A percentile compares a stretch with the other conserved stretches of the same genome.
Evolutionary conservation across 2,888 invertebrate species (phyloP).

Genomic region (Lasioglossum calceatum): DNA sequence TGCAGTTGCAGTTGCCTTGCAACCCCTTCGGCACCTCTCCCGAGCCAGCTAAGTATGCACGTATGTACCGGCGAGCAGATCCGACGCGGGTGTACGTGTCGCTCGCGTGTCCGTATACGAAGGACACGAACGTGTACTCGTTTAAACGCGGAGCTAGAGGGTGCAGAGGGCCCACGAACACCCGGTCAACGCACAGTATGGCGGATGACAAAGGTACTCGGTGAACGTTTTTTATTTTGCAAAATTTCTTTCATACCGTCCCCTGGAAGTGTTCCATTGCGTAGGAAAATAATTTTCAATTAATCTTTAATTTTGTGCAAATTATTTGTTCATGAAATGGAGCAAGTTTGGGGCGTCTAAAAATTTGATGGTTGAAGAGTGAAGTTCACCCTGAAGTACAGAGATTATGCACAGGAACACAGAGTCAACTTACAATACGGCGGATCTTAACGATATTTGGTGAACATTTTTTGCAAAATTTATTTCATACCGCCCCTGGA

Average conservation of each 20-base stretch:
- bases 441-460: too few relatives aligned
- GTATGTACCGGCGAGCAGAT: constrained; percentile 47
- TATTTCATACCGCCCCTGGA: not conserved
- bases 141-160: constrained; percentile 27
- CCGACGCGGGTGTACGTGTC: constrained; percentile 54
- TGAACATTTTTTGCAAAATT: not conserved
- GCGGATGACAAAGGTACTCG: not conserved
- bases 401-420: too few relatives aligned
- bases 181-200: constrained; percentile 37
- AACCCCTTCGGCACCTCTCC: constrained; percentile 69
- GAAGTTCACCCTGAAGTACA: too few relatives aligned
- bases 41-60: constrained; percentile 62
- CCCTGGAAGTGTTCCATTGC: too few relatives aligned
- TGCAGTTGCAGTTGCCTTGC: constrained; percentile 67
- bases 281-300: too few relatives aligned
- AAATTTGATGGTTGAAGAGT: too few relatives aligned
- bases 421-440: too few relatives aligned
- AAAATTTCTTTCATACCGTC: too few relatives aligned
- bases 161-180: constrained; percentile 26
- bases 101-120: constrained; percentile 24
- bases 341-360: too few relatives aligned
- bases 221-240: not conserved
- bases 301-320: too few relatives aligned
- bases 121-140: constrained; percentile 41
- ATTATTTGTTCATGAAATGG: too few relatives aligned